A percentile compares a stretch with the other conserved stretches of the same genome.
phyloP scores from a whole-genome alignment of 37 sponge, comb jelly and placozoan genomes.

The Crambe crambe region DNA sequence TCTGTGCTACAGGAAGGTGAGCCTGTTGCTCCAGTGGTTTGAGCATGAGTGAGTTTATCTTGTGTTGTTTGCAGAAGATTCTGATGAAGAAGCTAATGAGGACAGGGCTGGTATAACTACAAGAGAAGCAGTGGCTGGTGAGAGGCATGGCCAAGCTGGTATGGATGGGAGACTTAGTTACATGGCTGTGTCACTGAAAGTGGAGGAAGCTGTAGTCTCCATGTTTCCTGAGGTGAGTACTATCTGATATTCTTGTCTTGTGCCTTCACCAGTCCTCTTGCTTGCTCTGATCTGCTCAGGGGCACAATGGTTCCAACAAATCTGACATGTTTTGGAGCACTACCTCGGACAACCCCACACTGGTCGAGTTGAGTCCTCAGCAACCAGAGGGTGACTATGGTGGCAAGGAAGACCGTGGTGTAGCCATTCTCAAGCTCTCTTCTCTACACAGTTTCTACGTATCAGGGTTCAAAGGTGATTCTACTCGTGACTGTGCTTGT shows the following conservation, averaged over 20 bases:
- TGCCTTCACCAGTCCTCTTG: not conserved
- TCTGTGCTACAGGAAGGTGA: slow-evolving; percentile 58
- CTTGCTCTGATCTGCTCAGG: not conserved
- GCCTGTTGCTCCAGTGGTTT: not conserved
- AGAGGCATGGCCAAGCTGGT: not conserved
- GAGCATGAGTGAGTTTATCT: not conserved
- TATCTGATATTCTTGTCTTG: not conserved
- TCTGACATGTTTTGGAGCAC: slow-evolving; percentile 21
- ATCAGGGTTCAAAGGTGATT: slow-evolving; percentile 57
- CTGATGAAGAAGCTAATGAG: slow-evolving; percentile 39
- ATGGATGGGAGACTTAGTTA: not conserved
- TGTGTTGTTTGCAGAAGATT: slow-evolving; percentile 16
- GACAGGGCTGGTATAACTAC: not conserved
- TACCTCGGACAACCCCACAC: slow-evolving; percentile 4
- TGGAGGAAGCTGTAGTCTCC: slow-evolving; percentile 36
- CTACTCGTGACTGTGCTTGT: slow-evolving; percentile 31
- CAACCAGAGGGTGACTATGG: not conserved
- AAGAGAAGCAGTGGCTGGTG: not conserved
- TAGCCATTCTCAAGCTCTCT: slow-evolving; percentile 17
- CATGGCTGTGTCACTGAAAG: slow-evolving; percentile 33
- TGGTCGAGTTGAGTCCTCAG: slow-evolving; percentile 49
- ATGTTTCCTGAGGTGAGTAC: slow-evolving; percentile 27
- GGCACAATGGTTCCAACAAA: not conserved
- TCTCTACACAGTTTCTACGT: slow-evolving; percentile 35
- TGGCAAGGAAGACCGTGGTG: slow-evolving; percentile 6